Percentiles rank a stretch among this genome's conserved stretches.
Evolutionary conservation across 1,140 invertebrate species (phyloP).

Genomic region (Euura lappo): DNA sequence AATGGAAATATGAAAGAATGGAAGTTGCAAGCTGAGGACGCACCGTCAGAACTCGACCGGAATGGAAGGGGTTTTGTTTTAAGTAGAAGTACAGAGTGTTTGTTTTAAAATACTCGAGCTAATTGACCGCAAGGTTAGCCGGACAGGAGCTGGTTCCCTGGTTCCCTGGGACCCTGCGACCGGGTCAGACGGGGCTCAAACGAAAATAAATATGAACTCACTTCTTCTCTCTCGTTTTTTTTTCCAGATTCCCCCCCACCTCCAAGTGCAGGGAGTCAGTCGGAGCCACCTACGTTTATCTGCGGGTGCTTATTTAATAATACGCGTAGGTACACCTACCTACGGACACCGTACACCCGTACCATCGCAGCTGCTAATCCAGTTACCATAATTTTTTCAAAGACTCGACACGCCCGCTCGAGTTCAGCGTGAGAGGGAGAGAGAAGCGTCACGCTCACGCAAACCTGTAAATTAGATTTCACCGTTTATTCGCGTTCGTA

Average conservation of each 20-base stretch:
- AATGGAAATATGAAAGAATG: too few species aligned
- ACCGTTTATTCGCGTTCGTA: constrained; percentile 6
- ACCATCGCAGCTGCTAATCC: neutral
- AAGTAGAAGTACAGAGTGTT: constrained; percentile 51
- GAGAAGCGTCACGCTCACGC: neutral
- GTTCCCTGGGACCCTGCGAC: neutral
- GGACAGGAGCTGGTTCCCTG: constrained; percentile 17
- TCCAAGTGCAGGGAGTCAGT: too few species aligned
- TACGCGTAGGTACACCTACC: neutral
- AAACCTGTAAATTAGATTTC: constrained; percentile 2
- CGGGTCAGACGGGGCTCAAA: neutral
- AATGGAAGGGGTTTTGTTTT: constrained; percentile 48
- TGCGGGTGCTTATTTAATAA: neutral
- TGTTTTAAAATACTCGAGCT: constrained; percentile 48
- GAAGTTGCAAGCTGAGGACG: too few species aligned
- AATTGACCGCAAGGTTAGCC: constrained; percentile 44
- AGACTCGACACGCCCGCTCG: neutral
- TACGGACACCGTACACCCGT: neutral
- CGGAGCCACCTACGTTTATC: neutral
- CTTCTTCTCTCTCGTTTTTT: neutral
- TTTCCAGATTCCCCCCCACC: too few species aligned
- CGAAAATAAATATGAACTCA: constrained; percentile 8
- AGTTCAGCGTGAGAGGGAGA: constrained; percentile 11
- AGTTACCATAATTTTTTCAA: neutral
- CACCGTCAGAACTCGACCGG: neutral